These are phyloP conservation scores for Agonopterix subpropinquella DNA, from an alignment of 2,888 invertebrate genomes.

Conservation along the genomic window DNA sequence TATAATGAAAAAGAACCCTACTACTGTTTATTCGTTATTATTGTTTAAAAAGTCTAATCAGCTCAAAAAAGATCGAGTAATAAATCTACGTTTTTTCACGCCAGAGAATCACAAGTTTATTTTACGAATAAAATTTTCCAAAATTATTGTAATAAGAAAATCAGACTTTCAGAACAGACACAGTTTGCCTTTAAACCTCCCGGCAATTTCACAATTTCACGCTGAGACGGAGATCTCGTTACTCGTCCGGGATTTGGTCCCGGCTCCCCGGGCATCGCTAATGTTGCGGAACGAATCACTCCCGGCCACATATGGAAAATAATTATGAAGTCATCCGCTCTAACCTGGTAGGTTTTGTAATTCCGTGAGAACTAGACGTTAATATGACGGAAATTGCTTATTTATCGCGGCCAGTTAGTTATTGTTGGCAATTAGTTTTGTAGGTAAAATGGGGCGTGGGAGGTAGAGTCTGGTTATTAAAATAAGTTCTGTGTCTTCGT, in stretches of 20 bases:
- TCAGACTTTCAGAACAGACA: neutral
- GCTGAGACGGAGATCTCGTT: conserved; percentile 64
- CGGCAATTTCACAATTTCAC: conserved; percentile 71
- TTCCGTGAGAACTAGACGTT: conserved; percentile 43
- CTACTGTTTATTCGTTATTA: too few relatives aligned
- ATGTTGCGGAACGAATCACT: conserved; percentile 62
- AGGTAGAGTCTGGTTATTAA: conserved; percentile 7
- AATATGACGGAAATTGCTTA: conserved; percentile 42
- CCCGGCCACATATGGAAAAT: conserved; percentile 59
- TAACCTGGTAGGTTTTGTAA: conserved; percentile 29
- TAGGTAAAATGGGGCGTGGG: neutral
- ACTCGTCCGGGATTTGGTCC: conserved; percentile 51
- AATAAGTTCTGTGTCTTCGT: neutral
- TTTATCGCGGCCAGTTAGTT: conserved; percentile 26
- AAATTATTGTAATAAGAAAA: too few relatives aligned
- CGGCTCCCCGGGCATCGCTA: conserved; percentile 51
- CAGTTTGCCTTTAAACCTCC: conserved; percentile 21
- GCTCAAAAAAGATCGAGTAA: too few relatives aligned
- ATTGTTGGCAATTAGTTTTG: conserved; percentile 12
- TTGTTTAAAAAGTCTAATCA: too few relatives aligned
- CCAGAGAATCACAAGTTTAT: too few relatives aligned
- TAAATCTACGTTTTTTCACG: too few relatives aligned
- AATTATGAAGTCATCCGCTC: conserved; percentile 59
- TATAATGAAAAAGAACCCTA: too few relatives aligned
- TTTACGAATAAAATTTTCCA: too few relatives aligned